phyloP scores from a whole-genome alignment of 2,113 vertebrate genomes.

The Amazona guildingii region DNA sequence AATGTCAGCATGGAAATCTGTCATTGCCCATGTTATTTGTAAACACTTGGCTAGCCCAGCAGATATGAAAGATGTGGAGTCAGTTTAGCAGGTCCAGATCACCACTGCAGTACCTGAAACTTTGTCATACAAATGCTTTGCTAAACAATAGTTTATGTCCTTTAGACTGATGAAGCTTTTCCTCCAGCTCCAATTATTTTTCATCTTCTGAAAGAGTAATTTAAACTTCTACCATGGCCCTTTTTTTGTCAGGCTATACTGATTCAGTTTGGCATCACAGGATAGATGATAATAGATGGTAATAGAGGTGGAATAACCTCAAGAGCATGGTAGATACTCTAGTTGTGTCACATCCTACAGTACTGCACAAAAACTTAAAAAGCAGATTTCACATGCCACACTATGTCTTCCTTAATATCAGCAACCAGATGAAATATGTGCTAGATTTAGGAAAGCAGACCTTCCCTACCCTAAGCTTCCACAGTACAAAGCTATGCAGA shows the following conservation, averaged over 20 bases:
- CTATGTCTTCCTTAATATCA: not conserved
- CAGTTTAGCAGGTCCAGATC: not conserved
- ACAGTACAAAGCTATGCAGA: not conserved
- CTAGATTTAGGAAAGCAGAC: not conserved
- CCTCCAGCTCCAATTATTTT: not conserved
- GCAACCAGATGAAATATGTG: not conserved
- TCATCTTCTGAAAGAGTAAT: not conserved
- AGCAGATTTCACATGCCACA: not conserved
- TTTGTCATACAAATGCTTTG: not conserved
- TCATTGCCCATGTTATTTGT: not conserved
- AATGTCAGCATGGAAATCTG: not conserved
- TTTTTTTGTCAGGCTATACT: not conserved
- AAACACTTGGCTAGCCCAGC: not conserved
- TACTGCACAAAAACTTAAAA: not conserved
- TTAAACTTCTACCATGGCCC: not conserved
- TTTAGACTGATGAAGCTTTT: not conserved
- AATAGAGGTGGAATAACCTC: not conserved
- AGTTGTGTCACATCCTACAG: accelerated
- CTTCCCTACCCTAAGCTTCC: not conserved
- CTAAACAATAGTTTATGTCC: not conserved
- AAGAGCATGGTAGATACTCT: not conserved
- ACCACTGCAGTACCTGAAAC: not conserved
- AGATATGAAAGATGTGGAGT: not conserved
- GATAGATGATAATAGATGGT: not conserved
- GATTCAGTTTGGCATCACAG: not conserved